Percentiles rank a stretch among this genome's conserved stretches.
Evolutionary conservation across 2,888 invertebrate species (phyloP).

Genomic region (Apantesis nais): DNA sequence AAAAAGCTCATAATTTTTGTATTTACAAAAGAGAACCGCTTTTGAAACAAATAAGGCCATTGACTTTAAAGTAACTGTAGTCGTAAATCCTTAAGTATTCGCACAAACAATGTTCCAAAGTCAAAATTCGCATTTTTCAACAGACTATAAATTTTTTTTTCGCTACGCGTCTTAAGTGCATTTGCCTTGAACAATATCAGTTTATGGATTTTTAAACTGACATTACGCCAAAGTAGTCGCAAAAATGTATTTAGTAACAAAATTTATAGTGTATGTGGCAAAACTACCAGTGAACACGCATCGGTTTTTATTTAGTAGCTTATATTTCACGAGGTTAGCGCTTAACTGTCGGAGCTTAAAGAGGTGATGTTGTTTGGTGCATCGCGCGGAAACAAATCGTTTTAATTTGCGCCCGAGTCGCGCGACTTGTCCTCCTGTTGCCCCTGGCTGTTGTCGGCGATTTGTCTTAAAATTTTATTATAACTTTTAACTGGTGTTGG

Average conservation of each 20-base stretch:
- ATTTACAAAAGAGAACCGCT: not conserved
- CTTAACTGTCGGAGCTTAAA: conserved; percentile 56
- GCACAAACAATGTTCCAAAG: conserved; percentile 9
- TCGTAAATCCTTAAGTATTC: conserved; percentile 13
- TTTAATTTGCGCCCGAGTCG: conserved; percentile 64
- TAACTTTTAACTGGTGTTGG: conserved; percentile 26
- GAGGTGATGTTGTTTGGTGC: conserved; percentile 55
- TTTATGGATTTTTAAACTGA: conserved; percentile 48
- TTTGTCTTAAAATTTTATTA: conserved; percentile 40
- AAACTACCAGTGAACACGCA: conserved; percentile 52
- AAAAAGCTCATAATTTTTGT: not conserved
- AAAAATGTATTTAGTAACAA: conserved; percentile 51
- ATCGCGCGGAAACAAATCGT: conserved; percentile 64
- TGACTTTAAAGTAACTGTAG: not conserved
- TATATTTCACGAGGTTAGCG: conserved; percentile 58
- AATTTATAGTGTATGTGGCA: conserved; percentile 44
- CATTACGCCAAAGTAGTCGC: conserved; percentile 55
- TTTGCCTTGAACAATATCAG: conserved; percentile 37
- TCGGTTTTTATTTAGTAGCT: conserved; percentile 58
- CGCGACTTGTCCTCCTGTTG: conserved; percentile 53
- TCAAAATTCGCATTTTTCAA: not conserved
- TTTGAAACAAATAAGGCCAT: not conserved
- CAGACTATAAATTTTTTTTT: conserved; percentile 10
- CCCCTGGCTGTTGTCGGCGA: conserved; percentile 43
- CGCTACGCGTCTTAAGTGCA: conserved; percentile 10